Conservation (phyloP, 2,113 vertebrate species). For the Lepisosteus oculatus region DNA sequence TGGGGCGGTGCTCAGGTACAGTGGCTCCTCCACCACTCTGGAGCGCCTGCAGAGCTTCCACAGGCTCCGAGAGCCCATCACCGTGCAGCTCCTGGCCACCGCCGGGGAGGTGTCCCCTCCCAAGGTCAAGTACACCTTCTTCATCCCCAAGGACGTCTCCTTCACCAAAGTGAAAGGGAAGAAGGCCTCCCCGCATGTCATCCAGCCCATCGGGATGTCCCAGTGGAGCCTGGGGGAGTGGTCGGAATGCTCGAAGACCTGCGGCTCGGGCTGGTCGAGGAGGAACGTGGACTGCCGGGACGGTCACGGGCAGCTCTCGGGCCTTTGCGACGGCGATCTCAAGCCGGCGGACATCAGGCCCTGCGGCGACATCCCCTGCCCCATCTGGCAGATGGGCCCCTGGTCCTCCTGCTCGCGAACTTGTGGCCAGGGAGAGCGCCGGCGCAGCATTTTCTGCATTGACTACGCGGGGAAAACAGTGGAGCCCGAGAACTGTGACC, state of each 20-base stretch:
- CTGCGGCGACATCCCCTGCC: slow-evolving; percentile 79
- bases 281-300: slow-evolving; percentile 82
- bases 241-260: slow-evolving; percentile 88
- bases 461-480: slow-evolving; percentile 69
- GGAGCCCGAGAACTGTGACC: slow-evolving; percentile 65
- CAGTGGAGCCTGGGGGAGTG: slow-evolving; percentile 89
- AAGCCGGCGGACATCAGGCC: slow-evolving; percentile 79
- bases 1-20: slow-evolving; percentile 89
- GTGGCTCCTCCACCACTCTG: slow-evolving; percentile 85
- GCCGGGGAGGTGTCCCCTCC: slow-evolving; percentile 69
- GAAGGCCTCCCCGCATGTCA: slow-evolving; percentile 69
- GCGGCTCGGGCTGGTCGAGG: slow-evolving; percentile 85
- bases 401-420: slow-evolving; percentile 82
- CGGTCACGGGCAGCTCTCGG: slow-evolving; percentile 64
- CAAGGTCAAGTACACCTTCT: slow-evolving; percentile 90
- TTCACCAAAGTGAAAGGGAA: slow-evolving; percentile 69
- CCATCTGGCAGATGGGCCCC: slow-evolving; percentile 74
- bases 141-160: slow-evolving; percentile 76
- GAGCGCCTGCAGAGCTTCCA: slow-evolving; percentile 92
- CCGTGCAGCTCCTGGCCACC: slow-evolving; percentile 80
- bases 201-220: slow-evolving; percentile 66
- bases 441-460: slow-evolving; percentile 66
- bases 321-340: slow-evolving; percentile 72
- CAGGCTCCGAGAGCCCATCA: slow-evolving; percentile 77
- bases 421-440: slow-evolving; percentile 67